Percentiles rank a stretch among this genome's conserved stretches.
Conservation (phyloP, 2,797 vertebrate species). For the Oophaga sylvatica region DNA sequence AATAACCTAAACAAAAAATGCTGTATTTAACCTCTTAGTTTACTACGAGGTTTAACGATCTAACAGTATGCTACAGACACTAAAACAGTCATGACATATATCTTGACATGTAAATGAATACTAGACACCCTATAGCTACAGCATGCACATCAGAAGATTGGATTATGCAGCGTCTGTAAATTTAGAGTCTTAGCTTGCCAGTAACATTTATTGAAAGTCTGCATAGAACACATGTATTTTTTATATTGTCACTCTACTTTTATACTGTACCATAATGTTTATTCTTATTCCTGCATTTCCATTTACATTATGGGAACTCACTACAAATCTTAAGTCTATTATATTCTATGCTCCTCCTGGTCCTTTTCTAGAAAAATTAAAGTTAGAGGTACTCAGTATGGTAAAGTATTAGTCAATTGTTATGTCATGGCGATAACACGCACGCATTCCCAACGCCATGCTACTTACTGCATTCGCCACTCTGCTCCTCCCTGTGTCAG, state of each 20-base stretch:
- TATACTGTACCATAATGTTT: no score
- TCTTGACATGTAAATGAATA: conserved; percentile 12
- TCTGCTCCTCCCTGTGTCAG: no score
- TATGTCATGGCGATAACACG: no score
- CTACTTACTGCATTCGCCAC: no score
- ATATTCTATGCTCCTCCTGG: neutral
- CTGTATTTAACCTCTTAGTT: no score
- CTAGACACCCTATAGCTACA: conserved; percentile 12
- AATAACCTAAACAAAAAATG: no score
- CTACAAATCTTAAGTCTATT: no score
- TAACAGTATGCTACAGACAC: neutral
- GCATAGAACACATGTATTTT: conserved; percentile 8
- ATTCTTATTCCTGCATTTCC: neutral
- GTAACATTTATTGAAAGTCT: conserved; percentile 20
- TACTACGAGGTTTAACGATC: neutral
- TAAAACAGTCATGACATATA: conserved; percentile 5
- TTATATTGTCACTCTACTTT: neutral
- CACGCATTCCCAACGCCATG: no score
- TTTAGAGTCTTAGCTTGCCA: conserved; percentile 5
- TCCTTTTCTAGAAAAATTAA: no score
- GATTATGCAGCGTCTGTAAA: conserved; percentile 18
- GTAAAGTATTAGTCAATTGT: neutral
- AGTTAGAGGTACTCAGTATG: neutral
- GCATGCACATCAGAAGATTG: conserved; percentile 12
- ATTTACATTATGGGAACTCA: no score